Conservation (phyloP, 2,113 vertebrate genomes). For the Odontophorus gujanensis region DNA sequence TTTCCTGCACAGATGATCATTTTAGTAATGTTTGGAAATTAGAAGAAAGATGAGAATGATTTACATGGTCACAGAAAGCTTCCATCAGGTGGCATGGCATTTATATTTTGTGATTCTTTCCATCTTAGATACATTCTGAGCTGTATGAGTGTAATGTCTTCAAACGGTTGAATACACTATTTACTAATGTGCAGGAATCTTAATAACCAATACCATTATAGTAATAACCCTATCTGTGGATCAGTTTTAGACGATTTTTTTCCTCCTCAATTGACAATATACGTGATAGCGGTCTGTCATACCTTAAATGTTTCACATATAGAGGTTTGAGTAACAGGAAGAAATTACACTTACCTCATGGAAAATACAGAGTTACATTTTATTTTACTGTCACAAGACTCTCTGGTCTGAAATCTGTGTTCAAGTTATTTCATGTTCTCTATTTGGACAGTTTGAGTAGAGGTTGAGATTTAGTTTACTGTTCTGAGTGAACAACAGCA, state of each 20-base stretch:
- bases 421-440: not conserved
- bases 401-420: not conserved
- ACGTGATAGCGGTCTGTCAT: not conserved
- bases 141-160: not conserved
- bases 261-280: not conserved
- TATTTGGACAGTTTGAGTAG: not conserved
- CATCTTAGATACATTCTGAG: not conserved
- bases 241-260: not conserved
- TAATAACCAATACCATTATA: not conserved
- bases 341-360: not conserved
- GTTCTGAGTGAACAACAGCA: not conserved
- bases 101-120: not conserved
- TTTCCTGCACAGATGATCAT: accelerated
- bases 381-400: not conserved
- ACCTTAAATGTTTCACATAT: not conserved
- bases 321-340: not conserved
- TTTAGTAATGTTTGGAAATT: not conserved
- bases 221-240: not conserved
- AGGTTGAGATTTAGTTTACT: not conserved
- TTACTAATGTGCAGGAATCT: not conserved
- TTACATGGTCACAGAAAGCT: not conserved
- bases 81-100: not conserved
- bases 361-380: not conserved
- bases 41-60: not conserved
- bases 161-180: not conserved